Evolutionary conservation across 2,888 invertebrate species (phyloP).

Genomic region (Tenthredo amoena): DNA sequence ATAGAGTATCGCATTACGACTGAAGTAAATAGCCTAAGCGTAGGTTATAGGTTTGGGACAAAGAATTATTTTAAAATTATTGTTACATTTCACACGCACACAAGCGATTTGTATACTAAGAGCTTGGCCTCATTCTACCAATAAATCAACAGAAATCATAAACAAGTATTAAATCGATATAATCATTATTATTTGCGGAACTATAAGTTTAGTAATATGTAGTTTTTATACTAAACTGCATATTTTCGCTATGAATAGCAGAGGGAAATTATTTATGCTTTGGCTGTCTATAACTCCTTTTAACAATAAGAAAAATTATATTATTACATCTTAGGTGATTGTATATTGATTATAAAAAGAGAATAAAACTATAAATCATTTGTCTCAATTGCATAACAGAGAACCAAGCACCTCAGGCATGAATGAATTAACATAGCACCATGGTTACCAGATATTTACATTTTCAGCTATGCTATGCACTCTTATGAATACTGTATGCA

Average conservation of each 20-base stretch:
- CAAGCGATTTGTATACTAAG: slow-evolving; percentile 67
- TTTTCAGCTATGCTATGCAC: background rate
- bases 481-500: background rate
- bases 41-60: slow-evolving; percentile 51
- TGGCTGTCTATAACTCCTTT: background rate
- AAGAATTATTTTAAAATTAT: slow-evolving; percentile 48
- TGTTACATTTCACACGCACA: slow-evolving; percentile 65
- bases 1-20: slow-evolving; percentile 74
- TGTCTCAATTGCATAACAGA: slow-evolving; percentile 14
- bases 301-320: background rate
- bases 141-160: background rate
- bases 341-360: background rate
- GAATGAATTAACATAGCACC: slow-evolving; percentile 33
- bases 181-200: background rate
- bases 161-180: background rate
- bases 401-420: slow-evolving; percentile 11
- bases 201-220: background rate
- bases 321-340: background rate
- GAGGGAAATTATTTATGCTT: background rate
- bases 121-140: slow-evolving; percentile 66
- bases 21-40: slow-evolving; percentile 72
- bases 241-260: background rate
- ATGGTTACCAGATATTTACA: slow-evolving; percentile 37
- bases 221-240: background rate
- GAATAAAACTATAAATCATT: background rate